A percentile compares a stretch with the other conserved stretches of the same genome.
Conservation (phyloP, 2,888 invertebrate species). For the Stenodema calcarata region DNA sequence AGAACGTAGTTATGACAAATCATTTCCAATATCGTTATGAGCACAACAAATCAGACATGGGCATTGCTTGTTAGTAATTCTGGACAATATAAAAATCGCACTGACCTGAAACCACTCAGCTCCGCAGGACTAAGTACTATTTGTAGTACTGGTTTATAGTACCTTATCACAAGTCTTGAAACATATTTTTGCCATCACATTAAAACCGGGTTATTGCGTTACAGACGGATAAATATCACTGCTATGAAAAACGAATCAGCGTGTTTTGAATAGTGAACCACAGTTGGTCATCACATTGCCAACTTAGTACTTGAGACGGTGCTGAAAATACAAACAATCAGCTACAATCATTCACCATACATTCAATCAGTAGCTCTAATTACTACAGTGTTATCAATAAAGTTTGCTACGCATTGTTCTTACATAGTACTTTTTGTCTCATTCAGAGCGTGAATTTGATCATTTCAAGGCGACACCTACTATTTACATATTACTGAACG, state of each 20-base stretch:
- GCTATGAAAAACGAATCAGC: neutral
- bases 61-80: too few species aligned
- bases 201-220: too few species aligned
- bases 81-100: too few species aligned
- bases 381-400: neutral
- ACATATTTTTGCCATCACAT: too few species aligned
- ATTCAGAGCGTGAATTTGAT: neutral
- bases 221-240: too few species aligned
- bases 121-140: too few species aligned
- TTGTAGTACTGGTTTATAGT: too few species aligned
- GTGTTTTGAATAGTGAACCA: neutral
- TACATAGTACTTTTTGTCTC: neutral
- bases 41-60: too few species aligned
- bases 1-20: too few species aligned
- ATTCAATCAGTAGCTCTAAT: neutral
- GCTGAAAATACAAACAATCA: neutral
- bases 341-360: neutral
- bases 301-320: neutral
- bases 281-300: neutral
- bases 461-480: neutral
- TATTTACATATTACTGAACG: neutral
- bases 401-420: neutral
- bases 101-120: too few species aligned
- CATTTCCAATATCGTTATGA: too few species aligned
- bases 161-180: too few species aligned